phyloP scores from a whole-genome alignment of 2,113 vertebrate genomes.

The Chionodraco myersi region DNA sequence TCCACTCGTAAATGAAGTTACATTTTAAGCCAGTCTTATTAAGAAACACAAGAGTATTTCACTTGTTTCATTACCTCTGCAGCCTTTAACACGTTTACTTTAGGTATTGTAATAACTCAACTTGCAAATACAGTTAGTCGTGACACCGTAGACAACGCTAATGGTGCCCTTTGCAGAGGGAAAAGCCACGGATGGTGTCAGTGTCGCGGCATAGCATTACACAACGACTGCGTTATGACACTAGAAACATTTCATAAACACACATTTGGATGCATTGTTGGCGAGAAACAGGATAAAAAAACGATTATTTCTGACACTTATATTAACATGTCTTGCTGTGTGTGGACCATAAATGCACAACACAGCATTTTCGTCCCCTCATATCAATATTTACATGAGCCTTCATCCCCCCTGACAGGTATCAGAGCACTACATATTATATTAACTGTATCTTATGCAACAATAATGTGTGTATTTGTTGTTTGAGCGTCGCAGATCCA shows the following conservation, averaged over 20 bases:
- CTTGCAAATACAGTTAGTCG: conserved; percentile 33
- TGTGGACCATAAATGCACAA: neutral
- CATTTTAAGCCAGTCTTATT: neutral
- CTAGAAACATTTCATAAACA: neutral
- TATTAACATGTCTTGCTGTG: neutral
- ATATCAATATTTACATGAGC: conserved; percentile 30
- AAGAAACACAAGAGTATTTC: conserved; percentile 21
- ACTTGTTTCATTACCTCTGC: conserved; percentile 41
- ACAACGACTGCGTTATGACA: neutral
- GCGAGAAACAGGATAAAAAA: neutral
- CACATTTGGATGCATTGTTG: neutral
- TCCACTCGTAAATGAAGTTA: neutral
- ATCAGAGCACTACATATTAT: conserved; percentile 24
- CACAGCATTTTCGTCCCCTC: neutral
- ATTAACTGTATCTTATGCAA: conserved; percentile 33
- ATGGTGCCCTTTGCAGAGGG: too few species aligned
- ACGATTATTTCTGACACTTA: neutral
- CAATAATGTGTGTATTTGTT: conserved; percentile 40
- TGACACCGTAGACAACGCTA: neutral
- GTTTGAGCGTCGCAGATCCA: conserved; percentile 27
- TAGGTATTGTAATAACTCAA: conserved; percentile 39
- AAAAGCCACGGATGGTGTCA: conserved; percentile 24
- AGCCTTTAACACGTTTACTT: conserved; percentile 37
- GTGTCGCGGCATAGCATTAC: neutral
- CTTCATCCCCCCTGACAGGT: conserved; percentile 42